A percentile compares a stretch with the other conserved stretches of the same genome.
Conservation (phyloP, 1,140 invertebrate species). For the Limonius californicus region DNA sequence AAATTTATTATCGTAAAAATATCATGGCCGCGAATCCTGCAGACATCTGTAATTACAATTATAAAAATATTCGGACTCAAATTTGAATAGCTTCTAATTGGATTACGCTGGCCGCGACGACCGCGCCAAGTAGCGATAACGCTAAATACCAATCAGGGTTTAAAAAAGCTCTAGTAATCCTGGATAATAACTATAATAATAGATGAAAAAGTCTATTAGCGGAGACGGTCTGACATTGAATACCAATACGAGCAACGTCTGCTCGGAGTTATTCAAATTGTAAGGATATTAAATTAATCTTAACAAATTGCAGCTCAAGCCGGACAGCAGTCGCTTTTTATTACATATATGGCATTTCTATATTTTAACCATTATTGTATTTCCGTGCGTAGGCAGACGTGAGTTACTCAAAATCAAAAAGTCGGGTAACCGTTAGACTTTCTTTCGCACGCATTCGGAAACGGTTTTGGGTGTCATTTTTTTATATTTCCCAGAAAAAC, state of each 20-base stretch:
- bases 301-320: neutral
- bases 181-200: neutral
- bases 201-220: neutral
- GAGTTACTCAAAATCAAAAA: no score
- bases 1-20: neutral
- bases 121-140: neutral
- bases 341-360: no score
- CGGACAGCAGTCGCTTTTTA: no score
- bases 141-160: neutral
- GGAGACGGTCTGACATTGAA: neutral
- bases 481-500: no score
- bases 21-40: neutral
- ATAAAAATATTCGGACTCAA: neutral
- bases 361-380: no score
- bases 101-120: neutral
- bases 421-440: no score
- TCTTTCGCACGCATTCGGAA: no score
- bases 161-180: constrained; percentile 1
- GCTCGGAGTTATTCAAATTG: neutral
- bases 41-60: neutral
- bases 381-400: no score
- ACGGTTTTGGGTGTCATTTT: no score
- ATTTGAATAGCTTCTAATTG: neutral
- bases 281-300: neutral
- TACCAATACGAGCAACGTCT: neutral